These are phyloP conservation scores for Zaprionus ornatus DNA, from an alignment of 1,140 invertebrate genomes.

Conservation along the genomic window DNA sequence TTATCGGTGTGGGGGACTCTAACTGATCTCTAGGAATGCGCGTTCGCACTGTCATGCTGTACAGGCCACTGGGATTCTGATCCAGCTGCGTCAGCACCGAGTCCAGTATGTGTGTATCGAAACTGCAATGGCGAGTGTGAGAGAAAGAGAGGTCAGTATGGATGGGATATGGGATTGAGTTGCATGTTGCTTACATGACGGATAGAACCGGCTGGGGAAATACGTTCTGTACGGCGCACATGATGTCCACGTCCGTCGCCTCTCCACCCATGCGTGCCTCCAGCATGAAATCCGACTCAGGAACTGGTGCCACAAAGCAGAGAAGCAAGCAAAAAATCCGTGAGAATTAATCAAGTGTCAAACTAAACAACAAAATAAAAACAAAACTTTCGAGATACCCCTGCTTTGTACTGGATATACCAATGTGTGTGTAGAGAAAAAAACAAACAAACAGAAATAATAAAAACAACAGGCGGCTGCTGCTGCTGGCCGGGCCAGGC, in stretches of 20 bases:
- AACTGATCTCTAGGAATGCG: slow-evolving; percentile 81
- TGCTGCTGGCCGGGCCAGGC: slow-evolving; percentile 38
- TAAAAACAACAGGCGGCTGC: slow-evolving; percentile 64
- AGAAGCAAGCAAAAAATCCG: slow-evolving; percentile 46
- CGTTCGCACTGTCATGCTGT: slow-evolving; percentile 81
- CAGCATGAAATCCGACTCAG: slow-evolving; percentile 83
- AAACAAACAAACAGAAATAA: slow-evolving; percentile 49
- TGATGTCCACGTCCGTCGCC: slow-evolving; percentile 74
- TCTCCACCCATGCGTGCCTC: slow-evolving; percentile 78
- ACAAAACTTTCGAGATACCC: slow-evolving; percentile 45
- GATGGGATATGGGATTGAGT: not conserved
- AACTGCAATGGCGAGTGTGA: slow-evolving; percentile 38
- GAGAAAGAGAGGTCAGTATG: not conserved
- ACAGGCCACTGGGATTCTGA: slow-evolving; percentile 81
- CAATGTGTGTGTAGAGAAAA: slow-evolving; percentile 17
- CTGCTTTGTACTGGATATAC: not conserved
- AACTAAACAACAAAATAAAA: slow-evolving; percentile 71
- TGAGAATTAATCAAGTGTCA: slow-evolving; percentile 82
- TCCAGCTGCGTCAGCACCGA: slow-evolving; percentile 80
- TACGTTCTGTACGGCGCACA: slow-evolving; percentile 81
- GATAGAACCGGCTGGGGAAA: slow-evolving; percentile 78
- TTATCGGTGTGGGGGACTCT: slow-evolving; percentile 83
- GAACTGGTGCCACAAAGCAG: slow-evolving; percentile 66
- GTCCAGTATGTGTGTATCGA: slow-evolving; percentile 79
- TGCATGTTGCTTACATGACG: slow-evolving; percentile 72